phyloP scores from a whole-genome alignment of 2,113 vertebrate genomes.

The Plotosus lineatus region DNA sequence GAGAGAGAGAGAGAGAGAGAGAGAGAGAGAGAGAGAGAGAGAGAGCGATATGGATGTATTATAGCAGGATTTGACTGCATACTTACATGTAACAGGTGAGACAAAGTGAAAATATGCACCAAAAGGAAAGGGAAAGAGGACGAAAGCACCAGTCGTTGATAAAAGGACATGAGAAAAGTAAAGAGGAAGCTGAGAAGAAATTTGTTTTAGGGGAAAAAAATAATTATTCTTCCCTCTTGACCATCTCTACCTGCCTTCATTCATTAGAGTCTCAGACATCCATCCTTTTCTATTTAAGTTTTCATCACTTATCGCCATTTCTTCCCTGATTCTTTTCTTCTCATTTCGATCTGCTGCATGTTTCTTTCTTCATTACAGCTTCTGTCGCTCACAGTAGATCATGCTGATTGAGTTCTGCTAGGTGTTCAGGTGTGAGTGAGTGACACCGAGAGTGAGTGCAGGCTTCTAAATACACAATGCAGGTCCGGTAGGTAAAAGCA shows the following conservation, averaged over 20 bases:
- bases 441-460: neutral
- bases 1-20: neutral
- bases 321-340: conserved; percentile 18
- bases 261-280: conserved; percentile 9
- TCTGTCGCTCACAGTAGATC: conserved; percentile 33
- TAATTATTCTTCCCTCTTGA: neutral
- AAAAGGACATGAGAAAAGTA: neutral
- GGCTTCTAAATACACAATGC: neutral
- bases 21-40: neutral
- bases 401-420: neutral
- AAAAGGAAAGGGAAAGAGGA: neutral
- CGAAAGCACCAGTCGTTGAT: neutral
- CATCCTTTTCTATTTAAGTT: neutral
- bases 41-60: neutral
- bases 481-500: neutral
- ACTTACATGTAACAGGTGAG: neutral
- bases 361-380: conserved; percentile 32
- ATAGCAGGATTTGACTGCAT: neutral
- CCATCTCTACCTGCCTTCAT: conserved; percentile 3
- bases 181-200: neutral
- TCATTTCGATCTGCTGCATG: neutral
- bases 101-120: neutral
- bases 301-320: conserved; percentile 9
- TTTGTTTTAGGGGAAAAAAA: neutral
- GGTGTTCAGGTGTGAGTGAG: neutral